Evolutionary conservation across 2,113 vertebrate species (phyloP).

Genomic region (Rafetus swinhoei): DNA sequence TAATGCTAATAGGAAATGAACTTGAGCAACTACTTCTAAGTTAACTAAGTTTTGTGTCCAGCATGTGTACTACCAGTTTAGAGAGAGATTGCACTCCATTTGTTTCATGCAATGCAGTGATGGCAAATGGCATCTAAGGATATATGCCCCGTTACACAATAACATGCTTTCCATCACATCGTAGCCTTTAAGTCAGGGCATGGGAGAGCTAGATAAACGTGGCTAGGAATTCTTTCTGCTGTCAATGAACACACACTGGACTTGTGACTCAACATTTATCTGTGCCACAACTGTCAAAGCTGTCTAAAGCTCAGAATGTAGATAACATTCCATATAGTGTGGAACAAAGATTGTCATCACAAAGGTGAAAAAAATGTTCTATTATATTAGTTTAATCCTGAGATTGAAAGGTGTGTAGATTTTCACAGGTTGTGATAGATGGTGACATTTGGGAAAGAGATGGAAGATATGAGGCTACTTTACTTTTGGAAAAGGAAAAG

Average conservation of each 20-base stretch:
- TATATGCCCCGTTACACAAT: not conserved
- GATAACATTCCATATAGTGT: not conserved
- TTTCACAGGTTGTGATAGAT: not conserved
- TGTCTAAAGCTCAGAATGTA: not conserved
- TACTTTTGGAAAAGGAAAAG: not conserved
- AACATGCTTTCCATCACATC: not conserved
- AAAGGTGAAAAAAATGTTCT: not conserved
- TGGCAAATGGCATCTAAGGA: not conserved
- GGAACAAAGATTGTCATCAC: not conserved
- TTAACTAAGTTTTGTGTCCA: not conserved
- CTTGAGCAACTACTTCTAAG: not conserved
- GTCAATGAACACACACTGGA: not conserved
- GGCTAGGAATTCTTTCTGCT: not conserved
- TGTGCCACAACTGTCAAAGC: not conserved
- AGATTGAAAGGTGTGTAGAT: not conserved
- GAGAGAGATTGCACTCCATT: not conserved
- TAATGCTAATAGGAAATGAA: not conserved
- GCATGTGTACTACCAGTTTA: not conserved
- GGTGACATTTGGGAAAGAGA: not conserved
- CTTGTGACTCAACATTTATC: not conserved
- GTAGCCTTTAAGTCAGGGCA: not conserved
- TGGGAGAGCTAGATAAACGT: not conserved
- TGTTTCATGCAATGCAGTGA: not conserved
- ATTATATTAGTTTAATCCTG: not conserved
- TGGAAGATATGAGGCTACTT: fast-evolving